Evolutionary conservation across 1,140 invertebrate genomes (phyloP), one percentile per base, ranked within the genome.

Genomic region (Drosophila sp.): DNA sequence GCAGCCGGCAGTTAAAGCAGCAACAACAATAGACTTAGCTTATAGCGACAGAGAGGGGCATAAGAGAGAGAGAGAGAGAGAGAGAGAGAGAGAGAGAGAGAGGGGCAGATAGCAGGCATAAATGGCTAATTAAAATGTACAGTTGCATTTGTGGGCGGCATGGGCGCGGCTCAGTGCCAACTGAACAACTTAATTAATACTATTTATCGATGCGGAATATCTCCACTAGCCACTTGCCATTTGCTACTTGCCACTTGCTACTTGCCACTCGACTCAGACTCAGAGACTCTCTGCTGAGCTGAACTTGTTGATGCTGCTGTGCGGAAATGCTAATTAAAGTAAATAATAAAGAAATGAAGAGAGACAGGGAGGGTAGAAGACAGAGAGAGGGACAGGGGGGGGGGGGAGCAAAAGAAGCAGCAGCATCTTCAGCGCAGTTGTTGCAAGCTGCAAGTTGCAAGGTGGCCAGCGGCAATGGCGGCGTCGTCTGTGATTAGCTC

Each of bases 281-380:
- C n/a, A n/a, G 59, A 64, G 59, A 64, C 54, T 70, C 53, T 62
- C 50, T 21, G 13, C n/a, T 13, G 36, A 46, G 14, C 25, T 50
- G 46, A 7, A 29, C 5, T 8, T 29, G 21, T 6, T 13, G 40
- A 14, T 16, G 14, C 29, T 53, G 25, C 62, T 56, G 53, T 74
- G 76, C 82, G 82, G 82, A 87, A 87, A 87, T 87, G 83, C 82
- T 87, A 87, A 87, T 87, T 87, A 89, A 87, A 89, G 79, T 89
- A 89, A 82, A 89, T 86, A 86, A 74, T 71, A 86, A 81, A 84
- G 36, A 21, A 7, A 8, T 46, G 21, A 11, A 27, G 4, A 34
- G 25, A 36, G 50, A 36, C 2, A 36, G 36, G 7, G 32, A 36
- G 32, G 7, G 11, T 0, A 1, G 2, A 8, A 40, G 41, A 7